Base-by-base conservation (phyloP, 2,888 invertebrate genomes). In the Scaeva pyrastri region DNA sequence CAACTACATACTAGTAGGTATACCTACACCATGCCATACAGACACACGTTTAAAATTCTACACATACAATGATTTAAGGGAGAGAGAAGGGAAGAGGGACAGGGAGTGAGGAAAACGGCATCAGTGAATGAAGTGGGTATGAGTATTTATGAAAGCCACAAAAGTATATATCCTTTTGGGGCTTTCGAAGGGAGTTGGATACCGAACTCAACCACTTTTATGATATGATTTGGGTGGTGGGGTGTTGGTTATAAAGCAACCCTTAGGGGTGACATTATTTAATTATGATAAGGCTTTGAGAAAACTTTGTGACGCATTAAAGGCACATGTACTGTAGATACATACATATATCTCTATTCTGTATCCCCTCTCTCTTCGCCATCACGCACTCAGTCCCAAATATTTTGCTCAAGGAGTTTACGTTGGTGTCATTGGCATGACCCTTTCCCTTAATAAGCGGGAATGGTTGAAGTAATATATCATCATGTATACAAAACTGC, bases 201-300 rank as follows among this genome's bases (percentile, higher is more conserved):
- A 36, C 48, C 66, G 45, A 23, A 64, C 16, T 64, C 45, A 45
- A 43, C 64, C 64, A 16, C 41, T 43, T 39, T 48, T 19, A 16
- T 14, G 41, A 39, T 58, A 58, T 56, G n/a, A 4, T 36, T 58
- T n/a, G n/a, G 23, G 43, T 72, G 58, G 39, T 60, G 43, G 66
- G 58, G 39, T 55, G 66, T 73, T 60, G 31, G 39, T 50, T 74
- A 50, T 74, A 50, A n/a, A 48, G 56, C 48, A 23, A 31, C 75
- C 68, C 84, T 71, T 55, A 72, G 68, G 75, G 84, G 75, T 41
- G 55, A 76, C 79, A 76, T 80, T 52, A 85, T 85, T 85, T 85
- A 85, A 85, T 85, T 80, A 72, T 76, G 74, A 84, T 66, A 64
- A 58, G 79, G 71, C 66, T 74, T 79, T 80, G 68, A 76, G 72